phyloP scores from a whole-genome alignment of 2,888 invertebrate genomes.

The Limnephilus rhombicus region DNA sequence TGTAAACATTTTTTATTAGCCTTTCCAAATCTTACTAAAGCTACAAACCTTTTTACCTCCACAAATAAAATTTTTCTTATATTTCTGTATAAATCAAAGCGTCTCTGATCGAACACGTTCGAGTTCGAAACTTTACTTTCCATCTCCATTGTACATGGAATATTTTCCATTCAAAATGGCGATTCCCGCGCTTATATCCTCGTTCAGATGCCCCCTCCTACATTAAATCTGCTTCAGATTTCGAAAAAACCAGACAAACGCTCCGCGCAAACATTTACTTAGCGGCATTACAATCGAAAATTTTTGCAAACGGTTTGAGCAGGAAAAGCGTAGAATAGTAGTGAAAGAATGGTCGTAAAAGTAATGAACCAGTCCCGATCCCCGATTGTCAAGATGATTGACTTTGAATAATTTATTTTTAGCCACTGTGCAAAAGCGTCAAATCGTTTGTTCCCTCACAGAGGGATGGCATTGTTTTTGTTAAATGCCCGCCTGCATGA shows the following conservation, averaged over 20 bases:
- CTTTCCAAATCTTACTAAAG: neutral
- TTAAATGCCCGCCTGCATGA: constrained; percentile 27
- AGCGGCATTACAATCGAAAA: constrained; percentile 38
- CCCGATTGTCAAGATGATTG: constrained; percentile 18
- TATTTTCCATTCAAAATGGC: constrained; percentile 29
- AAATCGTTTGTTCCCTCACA: neutral
- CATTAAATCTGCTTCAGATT: constrained; percentile 52
- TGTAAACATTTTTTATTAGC: too few species aligned
- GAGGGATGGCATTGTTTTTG: neutral
- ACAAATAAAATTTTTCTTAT: neutral
- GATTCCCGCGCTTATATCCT: constrained; percentile 38
- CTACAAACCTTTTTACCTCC: neutral
- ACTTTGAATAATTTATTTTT: neutral
- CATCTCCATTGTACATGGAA: constrained; percentile 25
- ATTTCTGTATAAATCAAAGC: neutral
- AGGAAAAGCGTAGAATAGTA: constrained; percentile 6
- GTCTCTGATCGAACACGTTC: constrained; percentile 8
- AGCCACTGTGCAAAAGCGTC: constrained; percentile 26
- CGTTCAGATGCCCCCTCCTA: constrained; percentile 46
- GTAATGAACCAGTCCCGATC: constrained; percentile 23
- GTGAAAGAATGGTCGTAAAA: constrained; percentile 31
- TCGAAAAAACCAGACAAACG: constrained; percentile 42
- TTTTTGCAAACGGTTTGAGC: constrained; percentile 13
- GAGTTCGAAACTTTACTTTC: neutral
- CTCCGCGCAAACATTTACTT: constrained; percentile 51